Percentiles rank a stretch among this genome's conserved stretches.
phyloP scores from a whole-genome alignment of 2,113 vertebrate genomes.

The Crocuta crocuta region DNA sequence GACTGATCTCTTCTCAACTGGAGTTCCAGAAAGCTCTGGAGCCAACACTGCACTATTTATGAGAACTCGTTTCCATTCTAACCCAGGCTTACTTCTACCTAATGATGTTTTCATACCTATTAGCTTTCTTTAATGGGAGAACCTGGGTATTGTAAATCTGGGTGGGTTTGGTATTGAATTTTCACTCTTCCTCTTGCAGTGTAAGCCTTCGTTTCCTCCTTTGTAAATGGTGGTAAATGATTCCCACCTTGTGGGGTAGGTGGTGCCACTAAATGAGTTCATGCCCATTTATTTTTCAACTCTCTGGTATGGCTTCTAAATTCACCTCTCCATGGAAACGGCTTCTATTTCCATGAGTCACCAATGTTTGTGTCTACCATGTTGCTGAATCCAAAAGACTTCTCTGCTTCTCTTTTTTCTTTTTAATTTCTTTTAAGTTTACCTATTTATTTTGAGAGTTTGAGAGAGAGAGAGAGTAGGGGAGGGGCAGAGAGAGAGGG shows the following conservation, averaged over 20 bases:
- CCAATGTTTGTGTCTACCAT: fast-evolving
- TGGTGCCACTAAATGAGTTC: background rate
- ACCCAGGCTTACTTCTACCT: background rate
- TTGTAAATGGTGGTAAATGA: background rate
- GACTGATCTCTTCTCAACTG: background rate
- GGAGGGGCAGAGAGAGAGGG: too few relatives aligned
- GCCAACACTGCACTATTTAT: background rate
- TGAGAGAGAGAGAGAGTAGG: too few relatives aligned
- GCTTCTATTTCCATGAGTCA: background rate
- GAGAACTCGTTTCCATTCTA: background rate
- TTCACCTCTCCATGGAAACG: background rate
- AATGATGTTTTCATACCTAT: conserved; percentile 18
- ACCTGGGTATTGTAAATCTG: background rate
- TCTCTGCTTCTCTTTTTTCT: background rate
- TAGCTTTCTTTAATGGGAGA: background rate
- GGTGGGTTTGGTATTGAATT: background rate
- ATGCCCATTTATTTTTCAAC: background rate
- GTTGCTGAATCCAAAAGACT: background rate
- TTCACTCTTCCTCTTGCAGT: background rate
- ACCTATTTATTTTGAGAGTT: too few relatives aligned
- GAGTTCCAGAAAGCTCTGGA: conserved; percentile 15
- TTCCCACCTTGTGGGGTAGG: background rate
- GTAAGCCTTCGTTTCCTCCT: background rate
- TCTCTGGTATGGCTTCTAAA: background rate
- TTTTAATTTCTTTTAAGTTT: too few relatives aligned